Evolutionary conservation across 1,140 invertebrate genomes (phyloP), one percentile per base, ranked within the genome.

Genomic region (Venustaconcha ellipsiformis): DNA sequence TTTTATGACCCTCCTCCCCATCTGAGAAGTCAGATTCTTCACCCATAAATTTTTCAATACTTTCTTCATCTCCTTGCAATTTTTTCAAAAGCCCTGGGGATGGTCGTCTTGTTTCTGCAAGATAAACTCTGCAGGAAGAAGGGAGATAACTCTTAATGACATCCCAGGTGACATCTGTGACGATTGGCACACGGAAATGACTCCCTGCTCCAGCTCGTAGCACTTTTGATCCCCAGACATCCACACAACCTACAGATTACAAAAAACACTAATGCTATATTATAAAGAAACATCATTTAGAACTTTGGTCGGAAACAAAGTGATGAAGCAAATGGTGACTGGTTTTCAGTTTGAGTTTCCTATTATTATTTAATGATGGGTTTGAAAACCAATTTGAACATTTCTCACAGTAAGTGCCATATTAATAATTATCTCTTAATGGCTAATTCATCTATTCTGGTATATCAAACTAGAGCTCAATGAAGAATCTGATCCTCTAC

Each of bases 191-290:
- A 58, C 93, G 92, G 86, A 97, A 98, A 88, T 97, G 96, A 26
- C 94, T 94, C 17, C 96, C 96, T 77, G 93, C 92, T 18, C 93
- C 95, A 82, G 94, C 93, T 86, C 96, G 90, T 17, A 97, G 85
- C 5, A 97, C 96, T 92, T 98, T 98, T 1, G 92, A 88, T 76
- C 97, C 94, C 96, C 96, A 98, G 12, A 95, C 87, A 91, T 97
- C 95, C 26, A 94, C 94, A 91, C 96, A 97, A 63, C 96, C 95
- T 96, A 75, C 6, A 79, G 74, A 77, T 66, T 74, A 57, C 20
- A 67, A 80, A 72, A 67, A 57, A 70, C 23, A 4, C 17, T 23
- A 8, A n/a, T 62, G 8, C 14, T 62, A 62, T 14, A 62, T n/a
- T 14, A 62, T 62, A 14, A 62, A 62, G 18, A n/a, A n/a, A 23